phyloP scores from a whole-genome alignment of 2,888 invertebrate genomes.

The Cryptocephalus moraei region DNA sequence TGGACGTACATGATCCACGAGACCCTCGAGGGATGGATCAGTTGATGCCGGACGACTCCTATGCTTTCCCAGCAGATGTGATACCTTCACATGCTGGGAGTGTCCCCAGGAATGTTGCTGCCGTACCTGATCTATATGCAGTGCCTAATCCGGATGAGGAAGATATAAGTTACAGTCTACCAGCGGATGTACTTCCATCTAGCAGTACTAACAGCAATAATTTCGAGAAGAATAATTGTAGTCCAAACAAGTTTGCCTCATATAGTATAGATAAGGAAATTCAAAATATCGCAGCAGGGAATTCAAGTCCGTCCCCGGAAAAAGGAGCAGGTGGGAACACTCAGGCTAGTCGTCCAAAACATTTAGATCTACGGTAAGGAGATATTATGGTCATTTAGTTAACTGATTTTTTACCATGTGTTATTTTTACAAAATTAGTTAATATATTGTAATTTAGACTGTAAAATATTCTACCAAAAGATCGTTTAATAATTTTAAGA shows the following conservation, averaged over 20 bases:
- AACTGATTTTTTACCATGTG: too few species aligned
- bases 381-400: too few species aligned
- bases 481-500: too few species aligned
- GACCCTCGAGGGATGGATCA: conserved; percentile 22
- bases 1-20: conserved; percentile 16
- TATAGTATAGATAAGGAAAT: conserved; percentile 18
- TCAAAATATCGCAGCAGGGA: conserved; percentile 18
- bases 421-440: too few species aligned
- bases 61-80: conserved; percentile 47
- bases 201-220: conserved; percentile 6
- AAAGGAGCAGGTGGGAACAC: conserved; percentile 10
- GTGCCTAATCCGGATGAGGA: conserved; percentile 27
- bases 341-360: conserved; percentile 30
- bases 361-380: conserved; percentile 33
- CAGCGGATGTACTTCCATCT: conserved; percentile 31
- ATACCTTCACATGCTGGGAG: conserved; percentile 26
- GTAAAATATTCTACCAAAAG: too few species aligned
- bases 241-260: conserved; percentile 11
- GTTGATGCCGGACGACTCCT: conserved; percentile 37
- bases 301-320: conserved; percentile 13
- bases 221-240: conserved; percentile 9
- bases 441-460: too few species aligned
- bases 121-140: conserved; percentile 24
- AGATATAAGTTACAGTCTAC: conserved; percentile 37
- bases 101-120: conserved; percentile 16